Percentiles rank a stretch among this genome's conserved stretches.
phyloP scores from a whole-genome alignment of 2,113 vertebrate genomes.

The Zeus faber region DNA sequence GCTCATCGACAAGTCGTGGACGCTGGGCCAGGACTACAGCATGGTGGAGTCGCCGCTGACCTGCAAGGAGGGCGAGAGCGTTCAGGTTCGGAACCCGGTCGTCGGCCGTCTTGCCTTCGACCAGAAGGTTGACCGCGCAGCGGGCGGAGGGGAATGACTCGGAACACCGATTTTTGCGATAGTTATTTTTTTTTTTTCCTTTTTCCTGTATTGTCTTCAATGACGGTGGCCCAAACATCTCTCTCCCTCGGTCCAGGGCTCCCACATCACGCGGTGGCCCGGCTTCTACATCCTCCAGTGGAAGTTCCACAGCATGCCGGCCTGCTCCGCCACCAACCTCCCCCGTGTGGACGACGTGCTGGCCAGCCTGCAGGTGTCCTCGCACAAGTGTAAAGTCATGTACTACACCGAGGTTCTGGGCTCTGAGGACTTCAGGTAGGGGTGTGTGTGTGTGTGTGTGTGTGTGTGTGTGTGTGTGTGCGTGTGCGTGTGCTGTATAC shows the following conservation, averaged over 20 bases:
- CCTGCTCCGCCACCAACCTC: slow-evolving; percentile 88
- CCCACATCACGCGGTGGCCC: slow-evolving; percentile 94
- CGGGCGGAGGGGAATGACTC: too few relatives aligned
- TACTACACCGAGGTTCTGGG: slow-evolving; percentile 95
- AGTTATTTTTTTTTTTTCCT: too few relatives aligned
- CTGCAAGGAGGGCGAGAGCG: slow-evolving; percentile 94
- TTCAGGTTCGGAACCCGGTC: too few relatives aligned
- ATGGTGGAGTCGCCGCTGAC: slow-evolving; percentile 91
- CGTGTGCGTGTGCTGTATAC: not conserved
- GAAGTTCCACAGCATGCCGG: slow-evolving; percentile 91
- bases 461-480: not conserved
- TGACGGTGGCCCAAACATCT: too few relatives aligned
- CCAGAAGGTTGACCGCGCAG: too few relatives aligned
- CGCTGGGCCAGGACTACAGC: slow-evolving; percentile 90
- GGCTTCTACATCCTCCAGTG: slow-evolving; percentile 98
- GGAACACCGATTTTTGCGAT: too few relatives aligned
- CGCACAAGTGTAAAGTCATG: slow-evolving; percentile 98
- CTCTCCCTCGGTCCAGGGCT: slow-evolving; percentile 83
- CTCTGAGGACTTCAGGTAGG: slow-evolving; percentile 95
- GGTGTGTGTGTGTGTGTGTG: slow-evolving; percentile 3
- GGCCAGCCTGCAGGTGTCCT: slow-evolving; percentile 93
- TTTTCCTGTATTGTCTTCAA: too few relatives aligned
- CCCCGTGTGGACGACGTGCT: slow-evolving; percentile 95
- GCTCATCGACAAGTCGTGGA: slow-evolving; percentile 91
- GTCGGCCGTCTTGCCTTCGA: too few relatives aligned